A percentile compares a stretch with the other conserved stretches of the same genome.
Conservation (phyloP, 2,797 vertebrate genomes). For the Poeciliopsis paucimaculata region DNA sequence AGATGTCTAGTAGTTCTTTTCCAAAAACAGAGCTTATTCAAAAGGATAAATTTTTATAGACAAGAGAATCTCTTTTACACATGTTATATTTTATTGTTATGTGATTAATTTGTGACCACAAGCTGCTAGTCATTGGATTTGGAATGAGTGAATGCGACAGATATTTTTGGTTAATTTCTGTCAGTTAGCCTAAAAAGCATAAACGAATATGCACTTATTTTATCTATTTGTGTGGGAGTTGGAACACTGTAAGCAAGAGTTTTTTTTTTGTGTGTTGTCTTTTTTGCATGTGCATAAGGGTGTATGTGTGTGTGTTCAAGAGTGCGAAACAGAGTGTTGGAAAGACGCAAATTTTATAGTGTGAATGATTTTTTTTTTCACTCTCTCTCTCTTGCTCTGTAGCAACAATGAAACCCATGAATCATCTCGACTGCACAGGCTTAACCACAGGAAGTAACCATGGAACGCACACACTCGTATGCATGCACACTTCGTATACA, state of each 20-base stretch:
- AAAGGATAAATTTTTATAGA: slow-evolving; percentile 45
- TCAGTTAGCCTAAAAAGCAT: slow-evolving; percentile 66
- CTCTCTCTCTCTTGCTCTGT: slow-evolving; percentile 53
- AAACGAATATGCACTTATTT: slow-evolving; percentile 56
- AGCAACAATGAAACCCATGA: slow-evolving; percentile 70
- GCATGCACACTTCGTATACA: slow-evolving; percentile 23
- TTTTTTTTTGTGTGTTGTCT: slow-evolving; percentile 8
- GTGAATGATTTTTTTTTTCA: slow-evolving; percentile 45
- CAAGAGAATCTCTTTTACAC: slow-evolving; percentile 45
- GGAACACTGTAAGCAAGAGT: slow-evolving; percentile 50
- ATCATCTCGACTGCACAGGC: slow-evolving; percentile 68
- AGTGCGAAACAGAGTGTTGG: slow-evolving; percentile 50
- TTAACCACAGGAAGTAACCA: slow-evolving; percentile 71
- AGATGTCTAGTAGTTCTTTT: slow-evolving; percentile 49
- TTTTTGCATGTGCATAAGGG: slow-evolving; percentile 33
- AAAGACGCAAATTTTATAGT: slow-evolving; percentile 65
- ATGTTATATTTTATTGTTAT: slow-evolving; percentile 38
- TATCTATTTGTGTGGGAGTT: slow-evolving; percentile 70
- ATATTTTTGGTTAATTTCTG: slow-evolving; percentile 72
- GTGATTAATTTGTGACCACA: slow-evolving; percentile 67
- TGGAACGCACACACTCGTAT: slow-evolving; percentile 61
- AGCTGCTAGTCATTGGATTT: slow-evolving; percentile 51
- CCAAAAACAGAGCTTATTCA: slow-evolving; percentile 64
- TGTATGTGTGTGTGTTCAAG: slow-evolving; percentile 32
- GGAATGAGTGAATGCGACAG: slow-evolving; percentile 54